A percentile compares a stretch with the other conserved stretches of the same genome.
Conservation (phyloP, 2,888 invertebrate genomes). For the Meghimatium bilineatum region DNA sequence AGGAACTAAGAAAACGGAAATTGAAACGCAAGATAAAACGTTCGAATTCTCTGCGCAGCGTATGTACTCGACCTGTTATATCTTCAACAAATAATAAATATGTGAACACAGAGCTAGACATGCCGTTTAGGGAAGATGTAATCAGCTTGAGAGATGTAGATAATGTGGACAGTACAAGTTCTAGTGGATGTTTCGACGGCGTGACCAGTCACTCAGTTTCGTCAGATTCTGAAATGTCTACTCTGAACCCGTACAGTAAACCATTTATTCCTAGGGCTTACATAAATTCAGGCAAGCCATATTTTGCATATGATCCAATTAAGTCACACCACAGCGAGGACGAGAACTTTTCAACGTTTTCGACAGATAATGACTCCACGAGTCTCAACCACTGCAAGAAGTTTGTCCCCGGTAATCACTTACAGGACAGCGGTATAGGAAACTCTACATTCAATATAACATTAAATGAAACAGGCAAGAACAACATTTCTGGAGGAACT, state of each 20-base stretch:
- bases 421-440: background rate
- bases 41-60: background rate
- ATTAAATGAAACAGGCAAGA: background rate
- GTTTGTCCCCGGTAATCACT: background rate
- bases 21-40: background rate
- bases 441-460: background rate
- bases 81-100: background rate
- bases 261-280: constrained; percentile 20
- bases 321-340: background rate
- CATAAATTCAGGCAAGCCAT: background rate
- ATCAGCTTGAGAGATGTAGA: background rate
- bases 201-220: background rate
- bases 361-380: background rate
- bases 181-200: background rate
- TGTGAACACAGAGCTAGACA: background rate
- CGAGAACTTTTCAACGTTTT: background rate
- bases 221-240: background rate
- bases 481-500: background rate
- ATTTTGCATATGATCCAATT: background rate
- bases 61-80: background rate
- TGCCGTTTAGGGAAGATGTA: background rate
- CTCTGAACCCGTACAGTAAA: constrained; percentile 24
- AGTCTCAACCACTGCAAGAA: background rate
- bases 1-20: background rate
- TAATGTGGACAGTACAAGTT: background rate